These are phyloP conservation scores for Acrocephalus arundinaceus DNA, from an alignment of 2,113 vertebrate genomes.

Conservation along the genomic window DNA sequence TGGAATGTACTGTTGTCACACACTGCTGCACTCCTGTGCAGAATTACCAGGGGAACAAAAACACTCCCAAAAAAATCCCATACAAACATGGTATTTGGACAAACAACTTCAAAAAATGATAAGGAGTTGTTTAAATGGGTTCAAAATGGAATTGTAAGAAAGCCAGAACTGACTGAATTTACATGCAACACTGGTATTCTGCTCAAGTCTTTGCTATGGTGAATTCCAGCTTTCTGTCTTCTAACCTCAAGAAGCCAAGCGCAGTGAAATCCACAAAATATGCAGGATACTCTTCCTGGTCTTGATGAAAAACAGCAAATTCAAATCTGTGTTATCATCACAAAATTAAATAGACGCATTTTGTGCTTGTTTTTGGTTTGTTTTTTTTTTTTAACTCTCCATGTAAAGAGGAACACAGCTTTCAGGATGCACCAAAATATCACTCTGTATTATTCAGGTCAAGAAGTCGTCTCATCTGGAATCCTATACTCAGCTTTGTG, in stretches of 20 bases:
- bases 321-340: neutral
- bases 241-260: neutral
- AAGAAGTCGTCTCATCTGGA: neutral
- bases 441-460: neutral
- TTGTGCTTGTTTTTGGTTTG: neutral
- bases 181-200: neutral
- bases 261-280: neutral
- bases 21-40: neutral
- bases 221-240: neutral
- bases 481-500: neutral
- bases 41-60: neutral
- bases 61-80: neutral
- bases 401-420: neutral
- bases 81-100: neutral
- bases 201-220: neutral
- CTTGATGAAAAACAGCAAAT: neutral
- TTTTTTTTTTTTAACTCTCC: neutral
- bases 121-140: neutral
- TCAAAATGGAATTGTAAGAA: neutral
- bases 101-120: accelerated
- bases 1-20: neutral
- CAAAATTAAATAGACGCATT: neutral
- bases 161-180: neutral
- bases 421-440: neutral
- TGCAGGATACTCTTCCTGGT: neutral